Evolutionary conservation across 2,113 vertebrate genomes (phyloP).

Genomic region (Girardinichthys multiradiatus): DNA sequence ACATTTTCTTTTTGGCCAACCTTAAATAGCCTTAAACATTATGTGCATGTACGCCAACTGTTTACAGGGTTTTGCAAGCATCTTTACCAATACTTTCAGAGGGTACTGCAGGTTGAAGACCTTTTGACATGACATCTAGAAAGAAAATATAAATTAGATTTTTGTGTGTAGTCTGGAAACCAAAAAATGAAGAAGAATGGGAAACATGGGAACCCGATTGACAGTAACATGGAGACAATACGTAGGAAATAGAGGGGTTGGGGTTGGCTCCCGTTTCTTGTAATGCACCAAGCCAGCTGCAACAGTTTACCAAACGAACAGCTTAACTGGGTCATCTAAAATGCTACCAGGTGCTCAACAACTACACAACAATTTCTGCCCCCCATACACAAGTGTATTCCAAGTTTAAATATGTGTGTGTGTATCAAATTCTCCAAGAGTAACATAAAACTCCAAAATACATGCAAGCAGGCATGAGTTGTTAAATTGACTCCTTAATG

Average conservation of each 20-base stretch:
- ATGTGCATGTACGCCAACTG: too few relatives aligned
- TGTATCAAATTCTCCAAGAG: slow-evolving; percentile 73
- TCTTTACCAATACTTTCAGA: too few relatives aligned
- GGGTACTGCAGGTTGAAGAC: neutral
- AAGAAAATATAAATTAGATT: slow-evolving; percentile 17
- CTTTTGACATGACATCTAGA: slow-evolving; percentile 1
- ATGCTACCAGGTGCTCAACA: slow-evolving; percentile 75
- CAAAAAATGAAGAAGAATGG: slow-evolving; percentile 24
- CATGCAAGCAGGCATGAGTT: slow-evolving; percentile 69
- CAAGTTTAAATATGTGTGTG: slow-evolving; percentile 74
- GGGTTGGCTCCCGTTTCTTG: slow-evolving; percentile 54
- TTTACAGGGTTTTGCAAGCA: too few relatives aligned
- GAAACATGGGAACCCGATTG: slow-evolving; percentile 16
- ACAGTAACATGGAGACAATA: slow-evolving; percentile 21
- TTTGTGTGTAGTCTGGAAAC: slow-evolving; percentile 10
- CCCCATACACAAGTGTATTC: slow-evolving; percentile 43
- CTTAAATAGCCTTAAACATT: too few relatives aligned
- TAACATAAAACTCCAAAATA: slow-evolving; percentile 71
- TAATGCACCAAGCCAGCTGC: slow-evolving; percentile 72
- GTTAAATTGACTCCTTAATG: slow-evolving; percentile 76
- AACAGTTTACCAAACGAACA: slow-evolving; percentile 80
- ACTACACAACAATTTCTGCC: slow-evolving; percentile 64
- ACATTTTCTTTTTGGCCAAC: too few relatives aligned
- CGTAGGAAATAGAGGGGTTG: slow-evolving; percentile 22
- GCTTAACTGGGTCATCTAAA: slow-evolving; percentile 74